phyloP scores from a whole-genome alignment of 2,797 vertebrate species.

The Poecilia picta region DNA sequence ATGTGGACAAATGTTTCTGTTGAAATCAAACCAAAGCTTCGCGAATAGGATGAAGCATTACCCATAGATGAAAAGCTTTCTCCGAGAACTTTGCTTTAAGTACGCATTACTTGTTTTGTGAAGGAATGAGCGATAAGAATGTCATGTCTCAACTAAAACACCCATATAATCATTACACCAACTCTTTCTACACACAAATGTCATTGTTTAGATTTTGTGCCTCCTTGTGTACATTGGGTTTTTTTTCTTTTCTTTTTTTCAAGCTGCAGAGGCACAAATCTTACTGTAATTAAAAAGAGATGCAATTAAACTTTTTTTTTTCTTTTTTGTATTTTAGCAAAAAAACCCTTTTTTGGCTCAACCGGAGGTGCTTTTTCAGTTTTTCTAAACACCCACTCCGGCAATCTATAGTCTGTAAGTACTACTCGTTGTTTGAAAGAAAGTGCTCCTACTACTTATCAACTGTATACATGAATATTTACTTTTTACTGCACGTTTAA shows the following conservation, averaged over 20 bases:
- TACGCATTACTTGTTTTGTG: slow-evolving; percentile 56
- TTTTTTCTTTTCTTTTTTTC: slow-evolving; percentile 65
- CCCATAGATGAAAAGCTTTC: slow-evolving; percentile 77
- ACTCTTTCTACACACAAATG: slow-evolving; percentile 28
- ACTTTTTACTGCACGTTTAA: slow-evolving; percentile 99
- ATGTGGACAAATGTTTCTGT: slow-evolving; percentile 33
- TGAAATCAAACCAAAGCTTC: slow-evolving; percentile 79
- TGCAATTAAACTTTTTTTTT: slow-evolving; percentile 80
- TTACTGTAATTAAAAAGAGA: slow-evolving; percentile 83
- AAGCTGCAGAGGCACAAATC: slow-evolving; percentile 80
- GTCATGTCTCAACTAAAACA: slow-evolving; percentile 58
- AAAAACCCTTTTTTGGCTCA: slow-evolving; percentile 79
- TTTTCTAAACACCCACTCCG: slow-evolving; percentile 71
- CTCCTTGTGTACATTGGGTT: slow-evolving; percentile 72
- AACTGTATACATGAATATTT: slow-evolving; percentile 93
- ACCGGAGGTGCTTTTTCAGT: slow-evolving; percentile 75
- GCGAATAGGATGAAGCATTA: slow-evolving; percentile 62
- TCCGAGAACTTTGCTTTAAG: slow-evolving; percentile 83
- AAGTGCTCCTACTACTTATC: slow-evolving; percentile 96
- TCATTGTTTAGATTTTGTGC: slow-evolving; percentile 70
- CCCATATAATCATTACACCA: slow-evolving; percentile 51
- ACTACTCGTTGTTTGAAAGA: slow-evolving; percentile 88
- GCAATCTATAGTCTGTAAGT: slow-evolving; percentile 97
- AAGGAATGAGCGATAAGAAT: slow-evolving; percentile 69
- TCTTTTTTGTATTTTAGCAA: slow-evolving; percentile 81